Evolutionary conservation across 2,888 invertebrate genomes (phyloP), one percentile per base, ranked within the genome.

Genomic region (Tetranychus truncatus): DNA sequence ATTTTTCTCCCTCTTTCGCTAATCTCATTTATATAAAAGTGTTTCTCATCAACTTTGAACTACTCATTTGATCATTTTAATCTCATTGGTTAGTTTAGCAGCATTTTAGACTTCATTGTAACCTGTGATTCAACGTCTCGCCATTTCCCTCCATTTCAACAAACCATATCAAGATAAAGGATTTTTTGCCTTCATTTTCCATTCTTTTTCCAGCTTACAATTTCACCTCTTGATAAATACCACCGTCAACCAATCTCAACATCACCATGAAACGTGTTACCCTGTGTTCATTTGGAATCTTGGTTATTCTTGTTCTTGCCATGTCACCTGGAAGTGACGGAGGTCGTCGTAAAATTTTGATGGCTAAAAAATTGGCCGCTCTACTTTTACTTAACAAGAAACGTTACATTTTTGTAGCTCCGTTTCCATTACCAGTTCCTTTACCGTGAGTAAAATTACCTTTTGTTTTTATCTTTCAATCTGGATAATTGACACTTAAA

Each of bases 321-420:
- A 55, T 55, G 55, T 55, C 55, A 69, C 69, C 21, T 2, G 69
- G 69, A 69, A 34, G 34, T 69, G 69, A 20, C 8, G 34, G 9
- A 18, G 34, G 69, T 69, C 20, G 21, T 20, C 69, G 69, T 18
- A 69, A n/a, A 34, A 20, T 69, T 20, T 9, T 69, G n/a, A 24
- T 69, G 69, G 69, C 69, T 9, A 69, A 69, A 34, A 69, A 69
- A 69, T 9, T 69, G 15, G 69, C 69, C 69, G 69, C 69, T 20
- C 69, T 69, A 24, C 34, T 69, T 24, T 24, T 69, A 34, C 69
- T 69, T 6, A 69, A 20, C 34, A 20, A 34, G 20, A 69, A 69
- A 34, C 20, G 34, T 20, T 69, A 69, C 34, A 24, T 69, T 9
- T 69, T 69, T 69, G 69, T 24, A 20, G 69, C 34, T 24, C 69